Evolutionary conservation across 2,888 invertebrate species (phyloP), one percentile per base, ranked within the genome.

Genomic region (Stratiomys singularior): DNA sequence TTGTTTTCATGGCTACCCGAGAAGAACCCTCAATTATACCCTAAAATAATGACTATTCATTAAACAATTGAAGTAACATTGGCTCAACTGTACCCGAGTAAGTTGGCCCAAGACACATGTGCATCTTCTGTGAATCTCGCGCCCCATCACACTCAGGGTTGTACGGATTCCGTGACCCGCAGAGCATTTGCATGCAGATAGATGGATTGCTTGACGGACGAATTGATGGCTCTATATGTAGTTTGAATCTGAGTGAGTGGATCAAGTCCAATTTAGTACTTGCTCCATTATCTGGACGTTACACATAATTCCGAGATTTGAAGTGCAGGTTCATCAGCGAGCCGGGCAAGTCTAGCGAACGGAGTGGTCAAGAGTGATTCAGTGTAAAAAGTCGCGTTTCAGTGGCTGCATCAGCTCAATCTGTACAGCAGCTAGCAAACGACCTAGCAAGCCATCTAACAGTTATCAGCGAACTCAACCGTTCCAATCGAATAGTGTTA

Each of bases 181-280:
- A 15, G 15, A 25, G 46, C 46, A 67, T 67, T 69, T 69, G 47
- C 69, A 69, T 69, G 23, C 37, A 37, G 23, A 25, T 69, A 47
- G 23, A 28, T 18, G 5, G n/a, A n/a, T 5, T 27, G 15, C 64
- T 64, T 60, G 47, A 13, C 28, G 27, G 27, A 67, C 69, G 69
- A 69, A 69, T 69, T 69, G 47, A 69, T 47, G 47, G 69, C 47
- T 37, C 37, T 37, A 9, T 5, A 37, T 46, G n/a, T 21, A 27
- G 47, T 47, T 47, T 23, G 47, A 44, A 47, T 18, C 69, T 18
- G 23, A 28, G 56, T 58, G 37, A 58, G 74, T 58, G 60, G 74
- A 74, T 74, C 74, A 58, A 60, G 74, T 74, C 72, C 72, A 72
- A 72, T 72, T 72, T 72, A 72, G 56, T n/a, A n/a, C 13, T n/a